phyloP scores from a whole-genome alignment of 1,140 invertebrate genomes.

The Teleogryllus occipitalis region DNA sequence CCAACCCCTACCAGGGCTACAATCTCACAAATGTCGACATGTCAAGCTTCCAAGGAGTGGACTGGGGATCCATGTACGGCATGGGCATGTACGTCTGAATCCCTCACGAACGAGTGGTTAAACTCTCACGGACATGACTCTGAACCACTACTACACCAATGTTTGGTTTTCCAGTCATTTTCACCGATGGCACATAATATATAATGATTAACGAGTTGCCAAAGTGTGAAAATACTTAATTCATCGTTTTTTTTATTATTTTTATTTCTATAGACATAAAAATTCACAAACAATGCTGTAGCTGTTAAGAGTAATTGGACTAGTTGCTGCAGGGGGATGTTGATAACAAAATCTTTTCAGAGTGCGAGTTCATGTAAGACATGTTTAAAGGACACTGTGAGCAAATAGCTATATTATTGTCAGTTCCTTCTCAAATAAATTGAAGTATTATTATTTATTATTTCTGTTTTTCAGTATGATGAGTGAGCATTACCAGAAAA shows the following conservation, averaged over 20 bases:
- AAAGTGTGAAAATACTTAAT: neutral
- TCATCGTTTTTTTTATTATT: neutral
- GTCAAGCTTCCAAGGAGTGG: constrained; percentile 82
- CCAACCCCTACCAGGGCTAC: constrained; percentile 67
- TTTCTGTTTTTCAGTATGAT: neutral
- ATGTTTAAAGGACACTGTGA: neutral
- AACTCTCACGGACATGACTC: neutral
- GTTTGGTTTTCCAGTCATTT: neutral
- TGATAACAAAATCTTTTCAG: neutral
- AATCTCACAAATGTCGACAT: constrained; percentile 78
- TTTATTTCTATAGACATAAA: neutral
- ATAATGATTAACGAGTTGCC: neutral
- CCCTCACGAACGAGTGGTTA: neutral
- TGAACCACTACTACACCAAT: neutral
- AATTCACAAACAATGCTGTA: neutral
- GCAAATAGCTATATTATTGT: neutral
- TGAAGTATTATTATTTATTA: neutral
- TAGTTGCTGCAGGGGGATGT: constrained; percentile 3
- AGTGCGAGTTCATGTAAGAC: neutral
- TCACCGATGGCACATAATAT: neutral
- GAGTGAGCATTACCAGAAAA: neutral
- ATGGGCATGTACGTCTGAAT: constrained; percentile 82
- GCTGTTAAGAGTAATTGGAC: neutral
- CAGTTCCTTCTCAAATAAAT: neutral
- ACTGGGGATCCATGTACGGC: constrained; percentile 83